Base-by-base conservation (phyloP, 2,797 vertebrate genomes). In the Ficedula albicollis region DNA sequence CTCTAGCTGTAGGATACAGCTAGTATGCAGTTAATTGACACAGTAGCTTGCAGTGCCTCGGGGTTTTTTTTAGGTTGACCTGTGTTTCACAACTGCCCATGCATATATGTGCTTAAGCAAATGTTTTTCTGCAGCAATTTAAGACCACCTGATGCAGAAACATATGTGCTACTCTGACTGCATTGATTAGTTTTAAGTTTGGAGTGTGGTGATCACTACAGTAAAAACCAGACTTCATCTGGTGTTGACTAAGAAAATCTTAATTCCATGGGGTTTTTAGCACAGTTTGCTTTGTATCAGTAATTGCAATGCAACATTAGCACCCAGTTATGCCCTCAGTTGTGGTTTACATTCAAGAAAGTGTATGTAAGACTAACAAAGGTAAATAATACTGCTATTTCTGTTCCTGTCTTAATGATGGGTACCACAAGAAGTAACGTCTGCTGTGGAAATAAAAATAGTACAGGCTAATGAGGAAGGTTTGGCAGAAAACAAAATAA, bases 141-240 rank as follows among this genome's bases (percentile, higher is more conserved):
- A 74, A 69, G 76, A 48, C 41, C 8, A 63, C 48, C 64, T 77
- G 16, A 49, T 70, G 46, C 15, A 80, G 67, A 80, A 95, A 86
- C 55, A 30, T 44, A 34, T 39, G 13, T 75, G 63, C 59, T 85
- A 19, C 66, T 90, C 4, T 1, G 19, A 17, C 67, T 84, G 36
- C 69, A 29, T 89, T 89, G 49, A 70, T 93, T 77, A 89, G 46
- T 43, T 18, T 94, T 82, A 89, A 72, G 36, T 85, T 95, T 20
- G 9, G 23, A 32, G 51, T 4, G 2, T 59, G 36, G 29, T 88
- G 89, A 84, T 92, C 90, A 23, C 27, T 83, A 6, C 15, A 68
- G 52, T 70, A 84, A 95, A 94, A 36, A 22, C 54, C 58, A 94
- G 91, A 90, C 48, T 67, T 91, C 41, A 41, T 86, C 69, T 75